Evolutionary conservation across 2,797 vertebrate species (phyloP).

Genomic region (Tenualosa ilisha): DNA sequence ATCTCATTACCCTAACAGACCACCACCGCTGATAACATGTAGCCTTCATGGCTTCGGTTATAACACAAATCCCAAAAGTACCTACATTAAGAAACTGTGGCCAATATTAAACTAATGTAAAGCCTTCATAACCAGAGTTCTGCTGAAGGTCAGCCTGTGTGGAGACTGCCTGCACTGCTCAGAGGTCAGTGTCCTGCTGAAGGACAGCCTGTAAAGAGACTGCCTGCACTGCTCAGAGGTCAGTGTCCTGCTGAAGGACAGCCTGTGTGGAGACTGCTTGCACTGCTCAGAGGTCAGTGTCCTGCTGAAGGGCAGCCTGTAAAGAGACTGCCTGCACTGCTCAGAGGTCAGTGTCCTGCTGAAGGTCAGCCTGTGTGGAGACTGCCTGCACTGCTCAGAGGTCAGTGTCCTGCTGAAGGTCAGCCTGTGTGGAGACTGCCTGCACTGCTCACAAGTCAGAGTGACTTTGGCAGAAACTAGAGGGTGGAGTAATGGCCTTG

Average conservation of each 20-base stretch:
- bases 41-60: no score
- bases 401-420: constrained; percentile 37
- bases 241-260: constrained; percentile 42
- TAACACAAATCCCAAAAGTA: no score
- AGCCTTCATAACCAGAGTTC: neutral
- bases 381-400: constrained; percentile 27
- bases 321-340: no score
- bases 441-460: neutral
- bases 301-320: constrained; percentile 45
- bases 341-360: neutral
- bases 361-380: constrained; percentile 46
- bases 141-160: neutral
- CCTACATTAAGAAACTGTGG: no score
- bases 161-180: constrained; percentile 30
- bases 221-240: no score
- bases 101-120: no score
- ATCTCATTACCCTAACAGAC: no score
- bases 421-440: constrained; percentile 36
- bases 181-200: no score
- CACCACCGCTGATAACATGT: no score
- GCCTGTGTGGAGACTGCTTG: constrained; percentile 33
- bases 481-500: no score
- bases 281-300: neutral
- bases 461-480: no score
- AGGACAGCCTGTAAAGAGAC: no score